A percentile compares a stretch with the other conserved stretches of the same genome.
Conservation (phyloP, 1,140 invertebrate species). For the Anastatus disparis region DNA sequence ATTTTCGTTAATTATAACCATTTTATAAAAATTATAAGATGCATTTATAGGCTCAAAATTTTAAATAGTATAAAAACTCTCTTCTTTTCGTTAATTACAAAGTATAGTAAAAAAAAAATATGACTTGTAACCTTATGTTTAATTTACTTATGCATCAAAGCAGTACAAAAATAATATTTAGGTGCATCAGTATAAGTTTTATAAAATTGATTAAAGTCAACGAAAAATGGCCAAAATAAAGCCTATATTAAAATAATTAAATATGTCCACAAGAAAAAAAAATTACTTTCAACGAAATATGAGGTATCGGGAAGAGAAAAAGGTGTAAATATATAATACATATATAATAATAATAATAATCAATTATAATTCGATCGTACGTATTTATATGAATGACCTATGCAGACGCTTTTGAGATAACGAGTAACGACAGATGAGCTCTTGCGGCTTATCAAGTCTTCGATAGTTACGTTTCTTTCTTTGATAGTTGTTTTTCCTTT, state of each 20-base stretch:
- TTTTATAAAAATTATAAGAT: slow-evolving; percentile 12
- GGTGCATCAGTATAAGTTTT: neutral
- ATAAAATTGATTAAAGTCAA: slow-evolving; percentile 22
- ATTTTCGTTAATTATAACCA: slow-evolving; percentile 17
- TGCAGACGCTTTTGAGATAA: slow-evolving; percentile 50
- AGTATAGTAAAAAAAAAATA: slow-evolving; percentile 17
- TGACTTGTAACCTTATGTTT: neutral
- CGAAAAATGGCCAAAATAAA: neutral
- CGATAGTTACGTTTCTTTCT: slow-evolving; percentile 20
- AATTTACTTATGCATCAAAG: neutral
- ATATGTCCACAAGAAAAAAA: neutral
- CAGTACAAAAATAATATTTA: slow-evolving; percentile 15
- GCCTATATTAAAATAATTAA: neutral
- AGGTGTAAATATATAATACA: too few relatives aligned
- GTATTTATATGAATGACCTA: too few relatives aligned
- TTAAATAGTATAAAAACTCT: slow-evolving; percentile 11
- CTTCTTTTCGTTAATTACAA: neutral
- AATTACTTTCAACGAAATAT: neutral
- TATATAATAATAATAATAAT: neutral
- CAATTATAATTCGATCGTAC: slow-evolving; percentile 23
- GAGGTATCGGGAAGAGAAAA: too few relatives aligned
- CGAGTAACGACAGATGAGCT: slow-evolving; percentile 30
- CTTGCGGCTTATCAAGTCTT: slow-evolving; percentile 15
- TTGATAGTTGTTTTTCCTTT: slow-evolving; percentile 18
- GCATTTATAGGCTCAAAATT: neutral